These are phyloP conservation scores for Cyphomyrmex costatus DNA, from an alignment of 1,140 invertebrate genomes.

Conservation along the genomic window DNA sequence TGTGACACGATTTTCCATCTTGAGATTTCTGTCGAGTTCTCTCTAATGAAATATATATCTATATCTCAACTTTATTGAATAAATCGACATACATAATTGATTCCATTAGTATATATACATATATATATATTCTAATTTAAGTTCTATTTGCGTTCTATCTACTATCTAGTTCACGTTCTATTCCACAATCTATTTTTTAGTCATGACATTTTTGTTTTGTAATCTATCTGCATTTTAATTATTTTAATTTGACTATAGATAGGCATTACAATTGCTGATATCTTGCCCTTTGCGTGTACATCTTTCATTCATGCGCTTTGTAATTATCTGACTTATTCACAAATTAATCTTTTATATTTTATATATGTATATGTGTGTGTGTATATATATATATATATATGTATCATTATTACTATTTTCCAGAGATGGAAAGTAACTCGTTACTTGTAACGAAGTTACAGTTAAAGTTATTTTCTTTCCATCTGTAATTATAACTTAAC, in stretches of 20 bases:
- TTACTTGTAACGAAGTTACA: no score
- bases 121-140: neutral
- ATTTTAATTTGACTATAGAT: neutral
- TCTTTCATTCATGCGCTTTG: neutral
- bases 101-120: neutral
- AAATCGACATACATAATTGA: neutral
- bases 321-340: conserved; percentile 1
- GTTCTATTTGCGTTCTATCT: neutral
- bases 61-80: conserved; percentile 1
- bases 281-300: neutral
- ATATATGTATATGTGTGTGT: no score
- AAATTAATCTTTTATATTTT: neutral
- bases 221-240: neutral
- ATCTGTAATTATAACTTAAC: no score
- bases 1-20: conserved; percentile 54
- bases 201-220: neutral
- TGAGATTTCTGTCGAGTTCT: conserved; percentile 29
- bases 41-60: neutral
- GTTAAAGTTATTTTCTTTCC: no score
- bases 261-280: neutral
- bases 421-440: no score
- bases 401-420: no score
- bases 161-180: neutral
- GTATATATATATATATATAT: no score
- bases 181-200: neutral